Evolutionary conservation across 1,140 invertebrate species (phyloP), one percentile per base, ranked within the genome.

Genomic region (Chlorops oryzae): DNA sequence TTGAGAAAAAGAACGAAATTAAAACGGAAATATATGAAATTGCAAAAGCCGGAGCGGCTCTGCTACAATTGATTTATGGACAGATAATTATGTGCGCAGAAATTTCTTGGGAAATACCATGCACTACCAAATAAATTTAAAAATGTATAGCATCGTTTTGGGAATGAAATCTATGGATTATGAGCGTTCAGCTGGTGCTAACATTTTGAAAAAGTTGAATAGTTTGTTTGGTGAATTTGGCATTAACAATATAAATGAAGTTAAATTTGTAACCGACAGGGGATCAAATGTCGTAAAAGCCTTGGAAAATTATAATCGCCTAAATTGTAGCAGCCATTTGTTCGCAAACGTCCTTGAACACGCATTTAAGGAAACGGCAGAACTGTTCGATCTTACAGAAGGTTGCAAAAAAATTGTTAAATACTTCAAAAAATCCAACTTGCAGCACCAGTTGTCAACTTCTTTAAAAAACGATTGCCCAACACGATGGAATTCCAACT

Each of bases 261-360:
- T 23, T 20, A 35, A 15, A 46, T 56, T 35, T 56, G 54, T 53
- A 44, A 53, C 51, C 5, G 47, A 53, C 32, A 47, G 40, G 25
- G 46, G 47, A n/a, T 20, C 39, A 10, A 52, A 43, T 23, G 27
- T 52, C 43, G 6, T 47, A 13, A 27, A 49, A 23, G 45, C 51
- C 9, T 48, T 52, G 13, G 23, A 49, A 37, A 27, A 22, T 2
- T 50, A 51, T 27, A 25, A 15, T 13, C 27, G 44, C 7, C 24
- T 52, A 12, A 53, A 53, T 42, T 53, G 47, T 23, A 37, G 39
- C 25, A 49, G 38, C 18, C 41, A 53, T 27, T 48, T 49, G 18
- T 49, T 53, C 34, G 15, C 46, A 5, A 43, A 49, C 17, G 51
- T 53, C 7, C 28, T 53, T 22, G 39, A 53, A 13, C 21, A 22